A percentile compares a stretch with the other conserved stretches of the same genome.
These are phyloP conservation scores for Nothobranchius furzeri DNA, from an alignment of 2,113 vertebrate species.

Conservation along the genomic window DNA sequence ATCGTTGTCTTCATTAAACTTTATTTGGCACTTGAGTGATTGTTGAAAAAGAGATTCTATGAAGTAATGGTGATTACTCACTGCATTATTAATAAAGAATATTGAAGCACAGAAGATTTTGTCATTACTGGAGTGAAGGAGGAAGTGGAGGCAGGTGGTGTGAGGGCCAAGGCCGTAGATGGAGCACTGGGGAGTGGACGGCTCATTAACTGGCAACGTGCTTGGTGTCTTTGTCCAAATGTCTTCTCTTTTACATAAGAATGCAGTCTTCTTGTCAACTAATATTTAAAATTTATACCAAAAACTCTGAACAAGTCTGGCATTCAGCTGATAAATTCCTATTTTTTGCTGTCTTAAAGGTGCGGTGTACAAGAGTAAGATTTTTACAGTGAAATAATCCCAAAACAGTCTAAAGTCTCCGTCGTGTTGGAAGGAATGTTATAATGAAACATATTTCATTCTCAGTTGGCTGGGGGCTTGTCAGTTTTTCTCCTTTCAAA, in stretches of 20 bases:
- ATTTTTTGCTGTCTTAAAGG: too few relatives aligned
- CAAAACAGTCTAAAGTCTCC: too few relatives aligned
- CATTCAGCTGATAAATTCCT: neutral
- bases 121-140: constrained; percentile 37
- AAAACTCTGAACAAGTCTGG: neutral
- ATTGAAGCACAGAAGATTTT: constrained; percentile 72
- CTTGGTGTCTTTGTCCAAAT: neutral
- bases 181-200: neutral
- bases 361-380: too few relatives aligned
- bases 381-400: too few relatives aligned
- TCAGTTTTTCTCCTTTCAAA: too few relatives aligned
- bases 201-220: neutral
- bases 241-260: neutral
- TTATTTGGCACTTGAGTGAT: constrained; percentile 78
- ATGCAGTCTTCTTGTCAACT: neutral
- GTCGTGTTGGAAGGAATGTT: too few relatives aligned
- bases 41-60: constrained; percentile 59
- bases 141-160: neutral
- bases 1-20: constrained; percentile 63
- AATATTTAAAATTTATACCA: neutral
- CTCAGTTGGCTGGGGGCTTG: too few relatives aligned
- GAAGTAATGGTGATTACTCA: constrained; percentile 66
- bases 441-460: too few relatives aligned
- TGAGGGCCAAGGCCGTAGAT: constrained; percentile 12
- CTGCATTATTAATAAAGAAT: constrained; percentile 78